Evolutionary conservation across 2,888 invertebrate genomes (phyloP), one percentile per base, ranked within the genome.

Genomic region (Gari tellinella): DNA sequence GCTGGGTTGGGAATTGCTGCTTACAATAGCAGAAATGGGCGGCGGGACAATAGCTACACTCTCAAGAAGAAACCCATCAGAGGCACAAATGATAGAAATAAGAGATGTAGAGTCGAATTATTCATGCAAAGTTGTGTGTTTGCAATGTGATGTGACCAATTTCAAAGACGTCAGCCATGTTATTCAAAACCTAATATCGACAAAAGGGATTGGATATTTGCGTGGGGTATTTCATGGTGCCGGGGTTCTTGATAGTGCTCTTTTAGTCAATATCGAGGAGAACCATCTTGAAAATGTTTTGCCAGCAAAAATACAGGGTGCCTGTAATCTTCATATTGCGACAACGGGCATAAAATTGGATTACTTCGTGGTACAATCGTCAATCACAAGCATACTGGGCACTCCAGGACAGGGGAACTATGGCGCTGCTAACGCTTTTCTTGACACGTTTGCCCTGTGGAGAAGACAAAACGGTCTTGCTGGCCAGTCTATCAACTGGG

Each of bases 401-500:
- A 83, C 80, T 45, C 57, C 55, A 8, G 84, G 85, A 10, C 86
- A 86, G 46, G 65, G 72, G 25, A 86, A 84, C 56, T 85, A 86
- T 63, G 80, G 75, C 15, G 80, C 84, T n/a, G 86, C 70, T 14
- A 85, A 84, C 64, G 57, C 78, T 1, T 86, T 86, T 45, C 37
- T 77, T 62, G 86, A 86, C 53, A 52, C 76, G 8, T 46, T 86
- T 23, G 81, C 83, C 0, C 57, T 67, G 17, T 80, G 74, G 37
- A 64, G 85, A 5, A 56, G 79, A 12, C n/a, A 23, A 2, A 31
- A 49, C 5, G 77, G 80, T 5, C 52, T 80, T 5, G 25, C 60
- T 19, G 83, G 67, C 1, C 85, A 86, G 62, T 61, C 66, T 38
- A 81, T 86, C 15, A 85, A 85, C 48, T 87, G 87, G 87, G 85